Evolutionary conservation across 37 sponge, comb jelly and placozoan genomes (phyloP), one percentile per base, ranked within the genome.

Genomic region (Eunapius fragilis): DNA sequence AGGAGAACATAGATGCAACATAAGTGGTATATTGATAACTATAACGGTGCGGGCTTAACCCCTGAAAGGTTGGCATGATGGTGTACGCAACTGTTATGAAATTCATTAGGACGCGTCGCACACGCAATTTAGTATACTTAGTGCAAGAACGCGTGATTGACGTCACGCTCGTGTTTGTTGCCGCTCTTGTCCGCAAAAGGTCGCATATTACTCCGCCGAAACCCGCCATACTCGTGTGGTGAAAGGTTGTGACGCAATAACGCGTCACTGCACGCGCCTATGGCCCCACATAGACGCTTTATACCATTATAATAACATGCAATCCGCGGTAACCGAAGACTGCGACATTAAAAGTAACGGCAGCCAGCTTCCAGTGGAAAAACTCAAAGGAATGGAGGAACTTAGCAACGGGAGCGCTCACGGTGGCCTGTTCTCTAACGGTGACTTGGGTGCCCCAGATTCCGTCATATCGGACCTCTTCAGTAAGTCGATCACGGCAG

Each of bases 391-490:
- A n/a, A 78, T 37, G 79, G 27, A 45, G 3, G 25, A n/a, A 10
- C 41, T 37, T 14, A 36, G 4, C 28, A 81, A 36, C 3, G 24
- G 5, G 1, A 58, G 37, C n/a, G 9, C 69, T 67, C 33, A 36
- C 48, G 69, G 27, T 10, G 27, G 24, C 0, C 0, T 78, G 32
- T 85, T 38, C 49, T 25, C 50, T 2, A 72, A 7, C 2, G 32
- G 37, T 4, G 85, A 84, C 22, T 75, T 84, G 68, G 67, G 7
- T 11, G 9, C 76, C 17, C 34, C 85, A 48, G 85, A 80, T 5
- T 67, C 80, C 0, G 80, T 86, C 67, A 86, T 86, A 13, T 86
- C 87, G 28, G 87, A 86, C 24, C 32, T 86, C 0, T 86, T 80
- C 67, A 68, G 87, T 86, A 79, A 86, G 87, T 79, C 0, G n/a